Base-by-base conservation (phyloP, 2,797 vertebrate genomes). In the Pygocentrus nattereri region DNA sequence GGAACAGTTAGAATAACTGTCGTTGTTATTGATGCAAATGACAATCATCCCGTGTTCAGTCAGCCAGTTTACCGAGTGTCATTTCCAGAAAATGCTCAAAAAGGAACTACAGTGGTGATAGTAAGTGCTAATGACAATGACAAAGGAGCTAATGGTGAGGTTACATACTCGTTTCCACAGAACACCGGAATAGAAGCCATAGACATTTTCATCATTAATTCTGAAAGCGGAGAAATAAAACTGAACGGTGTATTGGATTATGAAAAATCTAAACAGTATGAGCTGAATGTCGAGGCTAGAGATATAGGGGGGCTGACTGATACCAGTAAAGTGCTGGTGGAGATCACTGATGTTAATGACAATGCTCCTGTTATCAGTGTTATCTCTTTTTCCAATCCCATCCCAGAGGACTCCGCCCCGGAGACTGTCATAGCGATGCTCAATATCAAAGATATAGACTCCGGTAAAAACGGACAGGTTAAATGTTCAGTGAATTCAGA, bases 371-470 rank as follows among this genome's bases (percentile, higher is more conserved):
- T 92, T 0, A 86, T 90, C n/a, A 88, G 68, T n/a, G 5, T 90
- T 0, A 87, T 88, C 16, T 87, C 88, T 0, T 87, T 88, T 12
- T 86, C 85, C 5, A 88, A 72, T 23, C 79, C 89, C 0, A 18
- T 93, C 21, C 84, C 89, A 0, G 93, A 94, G 81, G 82, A 94
- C 56, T 85, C 90, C 7, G 76, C n/a, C 12, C 80, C 87, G 0
- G 92, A 89, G 10, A 92, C 91, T 0, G 83, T 95, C 0, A 91
- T 96, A 10, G 93, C 94, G 0, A 91, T 95, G 67, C 92, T 96
- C 18, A 95, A 94, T 0, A 82, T 94, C 0, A 91, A 94, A 21
- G 95, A 95, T 27, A 85, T 87, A 73, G 95, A 95, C 0, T 91
- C 91, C 0, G 89, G 75, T 0, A 88, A 90, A 13, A 81, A 93